Evolutionary conservation across 2,888 invertebrate species (phyloP).

Genomic region (Sipha maydis): DNA sequence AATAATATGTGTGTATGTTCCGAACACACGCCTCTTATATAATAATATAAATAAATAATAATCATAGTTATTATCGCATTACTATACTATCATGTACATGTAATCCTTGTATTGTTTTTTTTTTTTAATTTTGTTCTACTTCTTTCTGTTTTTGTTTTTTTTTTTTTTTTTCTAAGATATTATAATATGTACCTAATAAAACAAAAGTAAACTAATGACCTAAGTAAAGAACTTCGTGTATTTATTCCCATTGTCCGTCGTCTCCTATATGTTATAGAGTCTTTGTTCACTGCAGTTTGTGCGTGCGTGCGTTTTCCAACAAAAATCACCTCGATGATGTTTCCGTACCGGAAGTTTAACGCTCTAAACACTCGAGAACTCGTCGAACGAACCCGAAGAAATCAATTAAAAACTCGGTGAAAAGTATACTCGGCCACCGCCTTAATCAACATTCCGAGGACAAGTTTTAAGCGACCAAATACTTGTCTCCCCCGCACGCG

Average conservation of each 20-base stretch:
- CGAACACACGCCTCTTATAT: slow-evolving; percentile 37
- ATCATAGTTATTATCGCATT: slow-evolving; percentile 41
- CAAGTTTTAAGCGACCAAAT: slow-evolving; percentile 40
- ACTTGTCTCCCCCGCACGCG: background rate
- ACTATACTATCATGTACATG: slow-evolving; percentile 47
- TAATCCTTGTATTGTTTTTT: slow-evolving; percentile 45
- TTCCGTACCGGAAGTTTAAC: background rate
- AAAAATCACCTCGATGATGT: background rate
- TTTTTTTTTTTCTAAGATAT: slow-evolving; percentile 21
- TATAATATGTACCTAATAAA: slow-evolving; percentile 53
- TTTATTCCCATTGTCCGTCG: background rate
- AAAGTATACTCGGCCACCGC: background rate
- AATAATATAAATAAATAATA: slow-evolving; percentile 12
- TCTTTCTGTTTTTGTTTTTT: slow-evolving; percentile 17
- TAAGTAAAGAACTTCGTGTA: slow-evolving; percentile 7
- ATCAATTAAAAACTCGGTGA: background rate
- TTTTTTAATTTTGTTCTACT: slow-evolving; percentile 10
- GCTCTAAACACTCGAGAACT: background rate
- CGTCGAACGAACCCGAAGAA: background rate
- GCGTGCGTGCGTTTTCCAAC: background rate
- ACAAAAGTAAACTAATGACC: slow-evolving; percentile 54
- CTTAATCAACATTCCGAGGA: slow-evolving; percentile 54
- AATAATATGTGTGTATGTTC: slow-evolving; percentile 54
- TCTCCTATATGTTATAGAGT: background rate
- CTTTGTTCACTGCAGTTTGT: background rate